Evolutionary conservation across 2,888 invertebrate genomes (phyloP).

Genomic region (Mythimna loreyi): DNA sequence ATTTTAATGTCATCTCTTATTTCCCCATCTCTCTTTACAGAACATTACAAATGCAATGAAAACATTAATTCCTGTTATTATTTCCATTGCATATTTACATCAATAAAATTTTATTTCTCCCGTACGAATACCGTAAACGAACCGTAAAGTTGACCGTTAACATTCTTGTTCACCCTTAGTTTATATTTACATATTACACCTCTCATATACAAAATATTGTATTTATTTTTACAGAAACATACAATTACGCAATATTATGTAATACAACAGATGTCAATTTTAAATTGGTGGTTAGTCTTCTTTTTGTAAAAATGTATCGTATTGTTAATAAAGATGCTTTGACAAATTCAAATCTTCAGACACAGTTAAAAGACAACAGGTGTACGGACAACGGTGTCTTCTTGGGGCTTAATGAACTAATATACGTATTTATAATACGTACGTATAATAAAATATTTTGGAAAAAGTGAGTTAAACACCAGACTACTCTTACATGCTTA

Average conservation of each 20-base stretch:
- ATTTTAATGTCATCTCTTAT: constrained; percentile 30
- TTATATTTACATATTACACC: constrained; percentile 79
- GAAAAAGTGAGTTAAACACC: too few species aligned
- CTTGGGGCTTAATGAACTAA: too few species aligned
- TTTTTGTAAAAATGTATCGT: neutral
- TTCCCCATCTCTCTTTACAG: constrained; percentile 60
- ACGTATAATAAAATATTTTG: too few species aligned
- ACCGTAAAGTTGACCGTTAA: constrained; percentile 63
- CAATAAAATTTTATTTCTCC: constrained; percentile 71
- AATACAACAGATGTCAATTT: constrained; percentile 76
- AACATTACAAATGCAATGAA: constrained; percentile 55
- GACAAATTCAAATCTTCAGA: too few species aligned
- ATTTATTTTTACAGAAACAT: constrained; percentile 71
- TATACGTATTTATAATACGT: too few species aligned
- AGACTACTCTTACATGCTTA: too few species aligned
- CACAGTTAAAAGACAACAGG: too few species aligned
- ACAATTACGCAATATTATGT: constrained; percentile 83
- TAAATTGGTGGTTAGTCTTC: constrained; percentile 50
- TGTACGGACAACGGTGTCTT: too few species aligned
- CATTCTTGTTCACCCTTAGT: constrained; percentile 70
- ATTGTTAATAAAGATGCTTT: too few species aligned
- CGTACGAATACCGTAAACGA: constrained; percentile 62
- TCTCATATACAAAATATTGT: constrained; percentile 71
- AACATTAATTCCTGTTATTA: constrained; percentile 66
- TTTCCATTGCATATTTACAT: constrained; percentile 70